These are phyloP conservation scores for Gouania willdenowi DNA, from an alignment of 2,797 vertebrate genomes.

Conservation along the genomic window DNA sequence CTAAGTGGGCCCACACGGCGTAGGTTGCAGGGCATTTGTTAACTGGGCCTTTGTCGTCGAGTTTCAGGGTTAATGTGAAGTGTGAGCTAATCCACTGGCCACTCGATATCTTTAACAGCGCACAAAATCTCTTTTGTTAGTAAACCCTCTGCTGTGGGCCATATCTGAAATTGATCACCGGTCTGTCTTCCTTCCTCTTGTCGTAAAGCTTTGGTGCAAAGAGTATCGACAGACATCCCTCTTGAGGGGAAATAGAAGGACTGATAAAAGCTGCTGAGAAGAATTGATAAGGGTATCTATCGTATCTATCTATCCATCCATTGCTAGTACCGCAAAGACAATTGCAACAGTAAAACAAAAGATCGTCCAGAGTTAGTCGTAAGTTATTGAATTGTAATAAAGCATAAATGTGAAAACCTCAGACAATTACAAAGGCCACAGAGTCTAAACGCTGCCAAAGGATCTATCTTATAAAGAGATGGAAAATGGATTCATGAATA, in stretches of 20 bases:
- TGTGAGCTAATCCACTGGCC: conserved; percentile 70
- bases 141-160: conserved; percentile 63
- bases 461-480: no score
- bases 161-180: conserved; percentile 74
- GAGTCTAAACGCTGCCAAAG: no score
- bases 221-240: conserved; percentile 55
- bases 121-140: conserved; percentile 76
- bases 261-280: conserved; percentile 17
- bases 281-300: conserved; percentile 26
- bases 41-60: conserved; percentile 59
- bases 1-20: conserved; percentile 41
- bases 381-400: no score
- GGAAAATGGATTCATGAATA: no score
- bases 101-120: conserved; percentile 73
- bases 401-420: no score
- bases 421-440: no score
- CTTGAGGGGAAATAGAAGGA: conserved; percentile 31
- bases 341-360: no score
- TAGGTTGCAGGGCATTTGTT: conserved; percentile 50
- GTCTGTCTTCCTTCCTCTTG: conserved; percentile 35
- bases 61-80: conserved; percentile 68
- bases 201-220: conserved; percentile 49
- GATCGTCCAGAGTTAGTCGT: no score
- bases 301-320: no score
- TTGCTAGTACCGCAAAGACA: no score